phyloP scores from a whole-genome alignment of 2,888 invertebrate species.

The Toxonevra muliebris region DNA sequence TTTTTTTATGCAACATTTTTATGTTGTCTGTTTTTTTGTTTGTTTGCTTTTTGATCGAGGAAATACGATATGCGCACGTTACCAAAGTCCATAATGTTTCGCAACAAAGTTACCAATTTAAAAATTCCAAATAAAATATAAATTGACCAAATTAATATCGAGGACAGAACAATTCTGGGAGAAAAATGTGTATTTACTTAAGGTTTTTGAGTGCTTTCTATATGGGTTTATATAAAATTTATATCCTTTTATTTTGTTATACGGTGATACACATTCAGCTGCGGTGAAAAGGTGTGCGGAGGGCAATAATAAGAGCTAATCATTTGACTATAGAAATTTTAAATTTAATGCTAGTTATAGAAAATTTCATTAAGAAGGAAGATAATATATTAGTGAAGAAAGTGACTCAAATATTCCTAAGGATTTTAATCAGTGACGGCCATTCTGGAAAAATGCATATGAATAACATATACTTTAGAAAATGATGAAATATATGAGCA shows the following conservation, averaged over 20 bases:
- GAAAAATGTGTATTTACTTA: constrained; percentile 55
- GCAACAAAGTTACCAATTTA: constrained; percentile 58
- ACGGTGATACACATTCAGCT: background rate
- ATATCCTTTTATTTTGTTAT: background rate
- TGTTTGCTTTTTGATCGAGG: too few species aligned
- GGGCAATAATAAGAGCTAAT: background rate
- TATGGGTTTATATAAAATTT: constrained; percentile 5
- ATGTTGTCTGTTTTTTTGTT: too few species aligned
- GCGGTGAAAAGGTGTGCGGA: background rate
- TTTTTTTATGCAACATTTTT: too few species aligned
- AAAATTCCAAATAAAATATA: constrained; percentile 66
- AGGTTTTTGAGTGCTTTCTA: background rate
- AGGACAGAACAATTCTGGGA: constrained; percentile 64
- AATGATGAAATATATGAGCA: too few species aligned
- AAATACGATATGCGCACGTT: background rate
- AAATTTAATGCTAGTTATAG: background rate
- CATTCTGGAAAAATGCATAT: too few species aligned
- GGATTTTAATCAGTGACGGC: too few species aligned
- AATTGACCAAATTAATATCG: constrained; percentile 65
- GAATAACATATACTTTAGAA: too few species aligned
- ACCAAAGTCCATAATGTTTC: constrained; percentile 12
- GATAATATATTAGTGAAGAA: background rate
- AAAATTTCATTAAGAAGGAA: background rate
- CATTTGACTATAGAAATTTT: constrained; percentile 1
- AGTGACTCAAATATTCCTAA: too few species aligned